Percentiles rank a stretch among this genome's conserved stretches.
Conservation (phyloP, 1,140 invertebrate species). For the Cydia splendana region DNA sequence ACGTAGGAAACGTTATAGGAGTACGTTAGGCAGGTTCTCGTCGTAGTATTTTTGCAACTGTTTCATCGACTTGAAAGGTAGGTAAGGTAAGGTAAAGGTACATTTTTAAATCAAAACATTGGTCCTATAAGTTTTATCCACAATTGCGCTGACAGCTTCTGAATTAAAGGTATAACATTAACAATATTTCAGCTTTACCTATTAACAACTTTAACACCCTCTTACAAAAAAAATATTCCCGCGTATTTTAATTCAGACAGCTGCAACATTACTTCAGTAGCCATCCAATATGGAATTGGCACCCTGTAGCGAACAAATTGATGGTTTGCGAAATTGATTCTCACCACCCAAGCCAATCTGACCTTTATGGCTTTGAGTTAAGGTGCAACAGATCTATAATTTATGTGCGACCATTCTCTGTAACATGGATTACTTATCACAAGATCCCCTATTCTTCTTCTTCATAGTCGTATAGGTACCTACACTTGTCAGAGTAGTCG, state of each 20-base stretch:
- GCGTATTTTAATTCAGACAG: neutral
- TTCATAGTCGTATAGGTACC: too few species aligned
- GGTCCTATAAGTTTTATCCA: too few species aligned
- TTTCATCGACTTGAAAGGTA: too few species aligned
- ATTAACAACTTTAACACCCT: neutral
- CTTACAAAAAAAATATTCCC: neutral
- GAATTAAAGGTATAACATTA: too few species aligned
- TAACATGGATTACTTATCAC: neutral
- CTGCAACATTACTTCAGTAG: slow-evolving; percentile 45
- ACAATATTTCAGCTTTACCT: neutral
- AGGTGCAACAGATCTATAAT: neutral
- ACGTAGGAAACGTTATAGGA: too few species aligned
- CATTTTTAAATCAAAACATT: too few species aligned
- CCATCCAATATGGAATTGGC: slow-evolving; percentile 45
- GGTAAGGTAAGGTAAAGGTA: too few species aligned
- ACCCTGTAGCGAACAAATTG: slow-evolving; percentile 47
- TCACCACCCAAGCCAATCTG: slow-evolving; percentile 11
- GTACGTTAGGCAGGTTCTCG: too few species aligned
- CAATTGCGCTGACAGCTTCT: too few species aligned
- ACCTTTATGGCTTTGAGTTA: slow-evolving; percentile 33
- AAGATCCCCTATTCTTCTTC: neutral
- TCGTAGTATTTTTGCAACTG: too few species aligned
- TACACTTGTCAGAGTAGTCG: too few species aligned
- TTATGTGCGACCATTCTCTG: neutral
- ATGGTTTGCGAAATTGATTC: slow-evolving; percentile 40